Evolutionary conservation across 2,797 vertebrate genomes (phyloP).

Genomic region (Sebastes steindachneri): DNA sequence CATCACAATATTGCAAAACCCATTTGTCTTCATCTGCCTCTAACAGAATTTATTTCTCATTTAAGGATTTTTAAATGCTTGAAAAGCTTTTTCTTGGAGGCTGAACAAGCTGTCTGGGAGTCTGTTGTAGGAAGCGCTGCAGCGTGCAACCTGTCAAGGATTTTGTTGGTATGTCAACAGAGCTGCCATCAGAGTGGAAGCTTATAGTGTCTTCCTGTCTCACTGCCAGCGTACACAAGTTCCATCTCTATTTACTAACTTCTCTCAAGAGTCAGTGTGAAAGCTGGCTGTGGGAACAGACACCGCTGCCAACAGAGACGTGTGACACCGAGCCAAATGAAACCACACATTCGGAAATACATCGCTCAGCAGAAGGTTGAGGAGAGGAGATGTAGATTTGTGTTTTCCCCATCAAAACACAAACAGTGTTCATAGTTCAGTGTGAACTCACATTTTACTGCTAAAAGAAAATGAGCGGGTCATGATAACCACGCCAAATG

Average conservation of each 20-base stretch:
- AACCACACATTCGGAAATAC: neutral
- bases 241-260: slow-evolving; percentile 35
- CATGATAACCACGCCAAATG: neutral
- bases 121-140: neutral
- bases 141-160: slow-evolving; percentile 35
- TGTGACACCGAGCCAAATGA: neutral
- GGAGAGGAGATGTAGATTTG: neutral
- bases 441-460: neutral
- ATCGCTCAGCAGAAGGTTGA: neutral
- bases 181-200: slow-evolving; percentile 6
- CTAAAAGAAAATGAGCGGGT: neutral
- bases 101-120: slow-evolving; percentile 13
- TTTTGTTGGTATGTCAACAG: slow-evolving; percentile 28
- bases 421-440: neutral
- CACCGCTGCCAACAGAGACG: neutral
- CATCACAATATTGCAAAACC: slow-evolving; percentile 20
- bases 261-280: slow-evolving; percentile 2
- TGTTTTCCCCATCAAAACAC: neutral
- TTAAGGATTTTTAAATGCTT: slow-evolving; percentile 23
- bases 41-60: slow-evolving; percentile 20
- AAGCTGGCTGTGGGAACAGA: neutral
- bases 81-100: slow-evolving; percentile 12
- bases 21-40: slow-evolving; percentile 4
- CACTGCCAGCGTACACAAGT: neutral
- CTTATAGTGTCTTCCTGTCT: neutral